phyloP scores from a whole-genome alignment of 2,113 vertebrate genomes.

The Rutilus rutilus region DNA sequence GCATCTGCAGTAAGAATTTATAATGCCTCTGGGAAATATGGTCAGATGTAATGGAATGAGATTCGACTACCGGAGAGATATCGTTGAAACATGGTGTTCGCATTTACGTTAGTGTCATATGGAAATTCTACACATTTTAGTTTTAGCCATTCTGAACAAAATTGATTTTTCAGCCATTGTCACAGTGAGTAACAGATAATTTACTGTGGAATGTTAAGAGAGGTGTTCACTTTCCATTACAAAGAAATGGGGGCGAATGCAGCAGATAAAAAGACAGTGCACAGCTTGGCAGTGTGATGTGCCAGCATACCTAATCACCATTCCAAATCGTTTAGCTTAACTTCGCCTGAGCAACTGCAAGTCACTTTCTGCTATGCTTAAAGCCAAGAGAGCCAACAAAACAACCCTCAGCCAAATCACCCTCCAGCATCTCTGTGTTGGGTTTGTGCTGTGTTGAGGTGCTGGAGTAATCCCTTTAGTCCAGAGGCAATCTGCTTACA shows the following conservation, averaged over 20 bases:
- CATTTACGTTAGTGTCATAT: slow-evolving; percentile 34
- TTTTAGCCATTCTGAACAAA: not conserved
- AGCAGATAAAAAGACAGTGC: not conserved
- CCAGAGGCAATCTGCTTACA: slow-evolving; percentile 25
- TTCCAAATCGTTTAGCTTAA: slow-evolving; percentile 18
- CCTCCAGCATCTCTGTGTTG: slow-evolving; percentile 2
- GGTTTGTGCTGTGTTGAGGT: not conserved
- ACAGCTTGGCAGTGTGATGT: not conserved
- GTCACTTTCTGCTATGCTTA: not conserved
- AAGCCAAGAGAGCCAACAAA: slow-evolving; percentile 1
- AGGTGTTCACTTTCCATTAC: not conserved
- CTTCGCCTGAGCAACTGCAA: slow-evolving; percentile 7
- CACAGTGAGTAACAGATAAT: not conserved
- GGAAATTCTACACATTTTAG: not conserved
- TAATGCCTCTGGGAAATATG: slow-evolving; percentile 16
- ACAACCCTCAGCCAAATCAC: slow-evolving; percentile 2
- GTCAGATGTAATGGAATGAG: not conserved
- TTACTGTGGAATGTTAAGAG: not conserved
- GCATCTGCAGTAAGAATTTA: not conserved
- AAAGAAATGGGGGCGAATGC: not conserved
- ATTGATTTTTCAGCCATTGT: slow-evolving; percentile 7
- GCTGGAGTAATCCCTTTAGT: slow-evolving; percentile 36
- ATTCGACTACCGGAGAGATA: not conserved
- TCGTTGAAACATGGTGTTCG: not conserved
- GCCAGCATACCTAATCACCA: not conserved